Evolutionary conservation across 1,140 invertebrate genomes (phyloP), one percentile per base, ranked within the genome.

Genomic region (Lordiphosa mommai): DNA sequence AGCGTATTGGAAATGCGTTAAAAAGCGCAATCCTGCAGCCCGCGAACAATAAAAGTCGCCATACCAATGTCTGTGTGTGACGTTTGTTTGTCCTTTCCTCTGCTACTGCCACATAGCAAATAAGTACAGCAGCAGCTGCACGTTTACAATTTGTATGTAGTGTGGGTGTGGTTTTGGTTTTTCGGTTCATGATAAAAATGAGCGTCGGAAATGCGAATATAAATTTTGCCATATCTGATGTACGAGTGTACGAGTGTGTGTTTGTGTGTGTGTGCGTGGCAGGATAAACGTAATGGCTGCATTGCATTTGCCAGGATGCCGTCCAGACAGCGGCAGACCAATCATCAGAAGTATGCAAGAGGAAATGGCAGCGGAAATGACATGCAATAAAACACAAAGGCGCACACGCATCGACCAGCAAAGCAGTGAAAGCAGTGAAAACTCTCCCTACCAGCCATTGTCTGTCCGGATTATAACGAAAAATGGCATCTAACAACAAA

Each of bases 311-410:
- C 56, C 76, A 82, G 77, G 77, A 84, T 72, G 69, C 55, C 60
- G 38, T 30, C 69, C 66, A 79, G 74, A 80, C 69, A 72, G 66
- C 36, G 33, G 61, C 70, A 80, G 80, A 85, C 79, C 80, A 85
- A 85, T 85, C 82, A 84, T 84, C 77, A 84, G 63, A 85, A 72
- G 71, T 69, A 74, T 72, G 72, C 77, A 55, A 59, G 56, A 41
- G 67, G 50, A 61, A 61, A 57, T 50, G 66, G 86, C 84, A 74
- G 66, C 85, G 86, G 86, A 88, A 88, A 88, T 88, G 86, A 71
- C 86, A 86, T 82, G 86, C 71, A 88, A 88, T 88, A 87, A 88
- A 88, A 86, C 86, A 88, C 86, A 82, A 87, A 87, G 76, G 66
- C 65, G 48, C 44, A 52, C 72, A 74, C 71, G 61, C 56, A 70